Evolutionary conservation across 2,797 vertebrate genomes (phyloP).

Genomic region (Toxotes lorentzi): DNA sequence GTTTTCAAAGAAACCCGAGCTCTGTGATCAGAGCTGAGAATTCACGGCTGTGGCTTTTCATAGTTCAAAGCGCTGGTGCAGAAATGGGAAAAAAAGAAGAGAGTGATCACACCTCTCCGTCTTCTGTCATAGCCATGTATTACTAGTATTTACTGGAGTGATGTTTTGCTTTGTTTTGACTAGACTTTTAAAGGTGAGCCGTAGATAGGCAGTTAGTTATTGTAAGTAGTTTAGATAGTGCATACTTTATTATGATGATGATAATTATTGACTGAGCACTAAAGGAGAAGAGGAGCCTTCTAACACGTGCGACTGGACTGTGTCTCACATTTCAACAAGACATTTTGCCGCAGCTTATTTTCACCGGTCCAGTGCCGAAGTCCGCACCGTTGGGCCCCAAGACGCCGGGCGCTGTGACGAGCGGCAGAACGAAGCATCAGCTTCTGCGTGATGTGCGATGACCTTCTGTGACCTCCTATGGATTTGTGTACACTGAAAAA

Average conservation of each 20-base stretch:
- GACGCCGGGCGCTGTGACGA: not conserved
- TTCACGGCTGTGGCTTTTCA: constrained; percentile 1
- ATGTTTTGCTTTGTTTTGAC: constrained; percentile 47
- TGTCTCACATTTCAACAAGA: not conserved
- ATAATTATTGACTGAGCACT: constrained; percentile 67
- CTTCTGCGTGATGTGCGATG: not conserved
- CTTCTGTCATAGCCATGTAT: constrained; percentile 62
- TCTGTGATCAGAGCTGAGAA: not conserved
- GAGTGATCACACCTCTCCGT: not conserved
- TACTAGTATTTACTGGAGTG: constrained; percentile 67
- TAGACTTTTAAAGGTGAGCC: constrained; percentile 64
- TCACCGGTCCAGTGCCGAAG: constrained; percentile 23
- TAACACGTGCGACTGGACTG: constrained; percentile 7
- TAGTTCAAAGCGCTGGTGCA: constrained; percentile 24
- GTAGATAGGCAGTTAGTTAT: constrained; percentile 69
- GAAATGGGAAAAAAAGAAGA: constrained; percentile 13
- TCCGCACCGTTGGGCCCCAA: not conserved
- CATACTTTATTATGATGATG: constrained; percentile 42
- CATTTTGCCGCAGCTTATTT: constrained; percentile 12
- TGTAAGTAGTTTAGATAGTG: constrained; percentile 74
- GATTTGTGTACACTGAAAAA: constrained; percentile 10
- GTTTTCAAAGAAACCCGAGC: not conserved
- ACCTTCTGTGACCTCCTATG: constrained; percentile 9
- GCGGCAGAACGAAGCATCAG: not conserved
- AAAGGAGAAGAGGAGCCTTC: constrained; percentile 35